These are phyloP conservation scores for Pygocentrus nattereri DNA, from an alignment of 2,797 vertebrate species.

Conservation along the genomic window DNA sequence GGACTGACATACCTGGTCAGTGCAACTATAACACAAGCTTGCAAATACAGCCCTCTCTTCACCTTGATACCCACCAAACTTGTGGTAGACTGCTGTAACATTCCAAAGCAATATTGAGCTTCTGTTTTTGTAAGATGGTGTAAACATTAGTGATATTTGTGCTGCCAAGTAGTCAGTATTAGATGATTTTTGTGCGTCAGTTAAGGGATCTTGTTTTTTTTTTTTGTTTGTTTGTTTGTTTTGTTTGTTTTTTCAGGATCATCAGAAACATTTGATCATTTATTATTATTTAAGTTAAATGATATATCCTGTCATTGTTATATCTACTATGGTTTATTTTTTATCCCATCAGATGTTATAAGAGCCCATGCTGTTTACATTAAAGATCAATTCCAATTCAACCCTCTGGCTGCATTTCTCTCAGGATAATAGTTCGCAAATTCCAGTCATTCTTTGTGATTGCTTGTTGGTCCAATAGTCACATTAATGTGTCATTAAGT, in stretches of 20 bases:
- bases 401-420: constrained; percentile 26
- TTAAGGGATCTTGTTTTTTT: constrained; percentile 54
- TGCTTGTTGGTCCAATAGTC: background rate
- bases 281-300: constrained; percentile 86
- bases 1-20: constrained; percentile 18
- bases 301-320: constrained; percentile 72
- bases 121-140: constrained; percentile 73
- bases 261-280: constrained; percentile 74
- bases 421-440: background rate
- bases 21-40: constrained; percentile 48
- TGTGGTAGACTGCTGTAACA: constrained; percentile 80
- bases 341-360: constrained; percentile 71
- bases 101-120: constrained; percentile 84
- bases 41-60: constrained; percentile 59
- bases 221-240: background rate
- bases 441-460: background rate
- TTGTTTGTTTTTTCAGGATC: constrained; percentile 67
- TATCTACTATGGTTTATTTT: constrained; percentile 77
- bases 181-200: constrained; percentile 70
- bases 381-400: constrained; percentile 76
- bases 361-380: constrained; percentile 87
- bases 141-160: constrained; percentile 73
- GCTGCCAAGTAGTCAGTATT: constrained; percentile 82
- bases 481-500: background rate
- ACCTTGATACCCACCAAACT: constrained; percentile 61